These are phyloP conservation scores for Synanthedon vespiformis DNA, from an alignment of 2,888 invertebrate species.

Conservation along the genomic window DNA sequence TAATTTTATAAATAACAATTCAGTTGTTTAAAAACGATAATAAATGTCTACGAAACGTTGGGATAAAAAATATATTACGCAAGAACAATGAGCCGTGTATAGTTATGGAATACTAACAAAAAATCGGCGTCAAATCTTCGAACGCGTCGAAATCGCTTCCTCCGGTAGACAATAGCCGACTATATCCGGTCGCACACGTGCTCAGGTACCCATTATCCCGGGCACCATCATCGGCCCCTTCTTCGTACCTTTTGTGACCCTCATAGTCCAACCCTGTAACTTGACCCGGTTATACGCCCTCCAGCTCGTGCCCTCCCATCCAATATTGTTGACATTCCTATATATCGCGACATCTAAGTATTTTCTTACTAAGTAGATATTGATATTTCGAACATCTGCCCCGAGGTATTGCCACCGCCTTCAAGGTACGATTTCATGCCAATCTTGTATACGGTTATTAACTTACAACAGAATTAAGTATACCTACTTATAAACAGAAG, in stretches of 20 bases:
- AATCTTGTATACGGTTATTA: not conserved
- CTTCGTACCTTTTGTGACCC: constrained; percentile 43
- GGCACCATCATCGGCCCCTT: constrained; percentile 26
- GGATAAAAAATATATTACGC: not conserved
- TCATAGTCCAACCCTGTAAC: constrained; percentile 50
- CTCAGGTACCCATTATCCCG: constrained; percentile 66
- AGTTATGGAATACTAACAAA: constrained; percentile 14
- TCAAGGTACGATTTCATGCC: not conserved
- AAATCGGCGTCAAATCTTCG: constrained; percentile 56
- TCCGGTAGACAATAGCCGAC: constrained; percentile 59
- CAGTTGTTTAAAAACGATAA: too few relatives aligned
- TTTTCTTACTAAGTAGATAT: constrained; percentile 17
- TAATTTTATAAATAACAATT: too few relatives aligned
- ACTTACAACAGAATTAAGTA: not conserved
- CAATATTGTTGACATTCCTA: constrained; percentile 27
- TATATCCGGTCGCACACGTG: constrained; percentile 67
- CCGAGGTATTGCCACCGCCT: constrained; percentile 14
- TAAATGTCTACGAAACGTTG: not conserved
- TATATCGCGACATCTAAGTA: constrained; percentile 5
- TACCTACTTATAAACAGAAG: too few relatives aligned
- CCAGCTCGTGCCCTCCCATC: constrained; percentile 59
- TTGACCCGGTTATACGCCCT: constrained; percentile 62
- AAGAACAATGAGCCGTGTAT: not conserved
- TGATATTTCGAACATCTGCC: constrained; percentile 49
- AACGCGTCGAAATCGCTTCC: constrained; percentile 63